phyloP scores from a whole-genome alignment of 2,797 vertebrate species.

The Lemur catta region DNA sequence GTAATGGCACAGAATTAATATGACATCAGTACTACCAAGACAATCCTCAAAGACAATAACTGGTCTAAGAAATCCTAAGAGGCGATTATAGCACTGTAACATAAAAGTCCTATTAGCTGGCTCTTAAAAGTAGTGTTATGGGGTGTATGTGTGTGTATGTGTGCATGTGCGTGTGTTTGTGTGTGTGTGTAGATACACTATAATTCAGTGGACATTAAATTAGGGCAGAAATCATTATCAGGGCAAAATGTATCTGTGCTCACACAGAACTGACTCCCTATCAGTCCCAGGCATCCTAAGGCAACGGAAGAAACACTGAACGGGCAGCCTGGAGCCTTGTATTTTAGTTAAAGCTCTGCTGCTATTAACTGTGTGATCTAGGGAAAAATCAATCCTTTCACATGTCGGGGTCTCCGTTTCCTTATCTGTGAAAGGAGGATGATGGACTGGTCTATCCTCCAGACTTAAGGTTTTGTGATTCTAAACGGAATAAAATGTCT shows the following conservation, averaged over 20 bases:
- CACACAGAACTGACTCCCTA: background rate
- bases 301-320: background rate
- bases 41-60: background rate
- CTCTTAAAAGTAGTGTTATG: background rate
- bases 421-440: background rate
- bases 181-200: background rate
- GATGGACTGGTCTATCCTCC: background rate
- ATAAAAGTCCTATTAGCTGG: background rate
- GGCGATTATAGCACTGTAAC: background rate
- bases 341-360: background rate
- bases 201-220: background rate
- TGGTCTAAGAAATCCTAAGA: background rate
- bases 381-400: background rate
- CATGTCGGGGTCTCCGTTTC: conserved; percentile 33
- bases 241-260: background rate
- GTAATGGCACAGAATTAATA: background rate
- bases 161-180: background rate
- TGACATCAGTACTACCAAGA: background rate
- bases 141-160: background rate
- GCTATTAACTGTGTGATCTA: background rate
- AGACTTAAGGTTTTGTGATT: background rate
- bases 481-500: background rate
- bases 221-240: background rate
- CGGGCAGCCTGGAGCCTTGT: background rate
- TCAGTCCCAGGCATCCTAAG: background rate